Base-by-base conservation (phyloP, 2,888 invertebrate genomes). In the Noctua comes region DNA sequence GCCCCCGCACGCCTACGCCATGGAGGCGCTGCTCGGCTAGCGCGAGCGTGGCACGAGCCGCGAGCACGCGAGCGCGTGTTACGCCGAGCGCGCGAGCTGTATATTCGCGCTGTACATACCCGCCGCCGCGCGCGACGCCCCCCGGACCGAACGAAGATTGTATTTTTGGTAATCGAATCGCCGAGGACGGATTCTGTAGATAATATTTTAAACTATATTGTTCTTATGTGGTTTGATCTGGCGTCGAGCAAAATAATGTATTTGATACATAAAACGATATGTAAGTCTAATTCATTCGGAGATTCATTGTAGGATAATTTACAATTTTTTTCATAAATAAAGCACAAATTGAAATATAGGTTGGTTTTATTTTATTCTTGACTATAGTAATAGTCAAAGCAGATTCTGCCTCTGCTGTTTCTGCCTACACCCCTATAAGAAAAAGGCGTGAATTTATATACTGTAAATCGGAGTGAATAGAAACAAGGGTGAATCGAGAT, bases 291-390 rank as follows among this genome's bases (percentile, higher is more conserved):
- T 97, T 97, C 97, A 97, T 97, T 97, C 97, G 97, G 97, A 97
- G 97, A 97, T 97, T 97, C 97, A 97, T 96, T 97, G 97, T 97
- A 97, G 97, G 97, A 97, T 97, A 97, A 97, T 97, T 97, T 97
- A 97, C 97, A 96, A 97, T 97, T 97, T 97, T 97, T 97, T 97
- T 97, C 97, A 97, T 97, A 97, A 97, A 97, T 97, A 97, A 97
- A 97, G 97, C 97, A 97, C 97, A 97, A 97, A 97, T 97, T 93
- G 96, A 96, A 96, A 94, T 95, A 93, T 91, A 93, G 92, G 89
- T 88, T 93, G 85, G 94, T 95, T 96, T 96, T 91, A 94, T 95
- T 95, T 94, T 2, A 31, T 84, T 54, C 27, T 54, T 43, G 24
- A 24, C 21, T 27, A 3, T 10, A 72, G 0, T 48, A 48, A 36